phyloP scores from a whole-genome alignment of 2,888 invertebrate species.

The Agrochola litura region DNA sequence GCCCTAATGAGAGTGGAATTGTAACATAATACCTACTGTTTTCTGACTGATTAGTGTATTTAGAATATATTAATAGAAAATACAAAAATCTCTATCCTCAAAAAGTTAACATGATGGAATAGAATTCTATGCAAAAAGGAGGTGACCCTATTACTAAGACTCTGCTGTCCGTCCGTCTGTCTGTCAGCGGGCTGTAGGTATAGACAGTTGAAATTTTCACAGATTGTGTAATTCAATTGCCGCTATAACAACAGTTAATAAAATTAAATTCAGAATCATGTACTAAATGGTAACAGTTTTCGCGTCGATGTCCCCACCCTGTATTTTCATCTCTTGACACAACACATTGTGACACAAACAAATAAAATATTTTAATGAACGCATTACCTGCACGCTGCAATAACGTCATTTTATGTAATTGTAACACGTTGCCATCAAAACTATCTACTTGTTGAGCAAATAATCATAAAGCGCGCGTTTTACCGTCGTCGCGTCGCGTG shows the following conservation, averaged over 20 bases:
- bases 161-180: too few relatives aligned
- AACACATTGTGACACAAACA: not conserved
- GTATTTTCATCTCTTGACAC: not conserved
- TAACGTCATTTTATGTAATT: constrained; percentile 63
- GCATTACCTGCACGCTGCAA: constrained; percentile 57
- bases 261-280: too few relatives aligned
- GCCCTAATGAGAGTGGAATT: not conserved
- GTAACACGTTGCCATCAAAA: constrained; percentile 63
- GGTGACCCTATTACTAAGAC: too few relatives aligned
- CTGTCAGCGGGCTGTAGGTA: too few relatives aligned
- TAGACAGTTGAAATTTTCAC: too few relatives aligned
- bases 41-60: not conserved
- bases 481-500: constrained; percentile 58
- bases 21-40: not conserved
- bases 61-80: not conserved
- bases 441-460: constrained; percentile 83
- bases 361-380: constrained; percentile 53
- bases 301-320: too few relatives aligned
- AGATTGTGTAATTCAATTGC: too few relatives aligned
- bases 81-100: not conserved
- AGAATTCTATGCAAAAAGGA: not conserved
- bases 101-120: not conserved
- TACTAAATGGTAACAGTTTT: too few relatives aligned
- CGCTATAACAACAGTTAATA: too few relatives aligned
- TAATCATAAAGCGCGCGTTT: constrained; percentile 80